Base-by-base conservation (phyloP, 2,113 vertebrate species). In the Sebastes schlegelii region DNA sequence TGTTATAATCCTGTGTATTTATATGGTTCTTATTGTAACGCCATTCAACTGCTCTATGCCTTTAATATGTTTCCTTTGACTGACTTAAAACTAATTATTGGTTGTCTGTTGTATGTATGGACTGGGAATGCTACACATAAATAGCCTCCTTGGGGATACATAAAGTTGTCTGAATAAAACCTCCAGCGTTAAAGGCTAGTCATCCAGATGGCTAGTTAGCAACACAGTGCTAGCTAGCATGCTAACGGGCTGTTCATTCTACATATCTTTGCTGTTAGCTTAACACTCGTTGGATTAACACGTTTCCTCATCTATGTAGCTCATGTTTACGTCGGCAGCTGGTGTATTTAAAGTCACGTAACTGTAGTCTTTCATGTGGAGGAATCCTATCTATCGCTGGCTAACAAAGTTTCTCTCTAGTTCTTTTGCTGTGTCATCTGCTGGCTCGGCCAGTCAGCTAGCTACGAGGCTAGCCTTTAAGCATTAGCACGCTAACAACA, bases 351-450 rank as follows among this genome's bases (percentile, higher is more conserved):
- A 51, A 58, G 17, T 26, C 23, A 5, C 3, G 6, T 57, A 43
- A 1, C 4, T 45, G 1, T 0, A 16, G 8, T 80, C 0, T n/a
- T 63, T 80, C 11, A 49, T 62, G 63, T 61, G 17, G 45, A 4
- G 62, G 8, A 58, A 52, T 34, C 45, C 42, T 3, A 52, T 61
- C 57, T 17, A 26, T 7, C 43, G 42, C 2, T 6, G 13, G 79
- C 83, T 55, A 70, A 73, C 68, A 84, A 91, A 90, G 90, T 90
- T 92, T 91, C 84, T 90, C 81, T 66, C 43, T 52, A 78, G 76
- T 91, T 92, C 93, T 95, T 96, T 95, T 96, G 95, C 95, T 95
- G 95, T 96, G 95, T 96, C 95, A 96, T 96, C 93, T 91, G 90
- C 34, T 34, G 90, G 92, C 82, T 92, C 26, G 61, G 65, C 82